Base-by-base conservation (phyloP, 2,113 vertebrate species). In the Siniperca chuatsi region DNA sequence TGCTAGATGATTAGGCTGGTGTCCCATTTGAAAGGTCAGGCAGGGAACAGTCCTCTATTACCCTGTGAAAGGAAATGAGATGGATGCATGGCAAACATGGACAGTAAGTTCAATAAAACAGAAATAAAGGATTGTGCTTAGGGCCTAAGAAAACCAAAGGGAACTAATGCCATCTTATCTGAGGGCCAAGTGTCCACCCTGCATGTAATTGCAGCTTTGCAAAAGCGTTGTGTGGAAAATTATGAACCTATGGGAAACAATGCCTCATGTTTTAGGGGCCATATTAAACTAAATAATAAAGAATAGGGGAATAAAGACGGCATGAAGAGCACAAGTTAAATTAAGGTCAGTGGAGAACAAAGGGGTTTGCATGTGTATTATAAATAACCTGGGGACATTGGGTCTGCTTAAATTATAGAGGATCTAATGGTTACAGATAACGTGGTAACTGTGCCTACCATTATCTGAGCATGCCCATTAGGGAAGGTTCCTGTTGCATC, bases 381-480 rank as follows among this genome's bases (percentile, higher is more conserved):
- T 92, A 90, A 93, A 93, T 90, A 90, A 88, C 69, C 78, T 58
- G 23, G 37, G 71, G 76, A 87, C 83, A 82, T 70, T 79, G 58
- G 55, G 66, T 52, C 62, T 48, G 46, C 57, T 89, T 54, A 92
- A 87, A 92, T 92, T 86, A 85, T 20, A 88, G 64, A 79, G 76
- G 62, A 64, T 79, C 58, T 81, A 89, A 86, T 70, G 62, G 78
- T 54, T 64, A n/a, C 62, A 83, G 73, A 88, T 79, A 88, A 88
- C 13, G 1, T 75, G 52, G 79, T 70, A 58, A 73, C 75, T 50
- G 65, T 44, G 29, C 92, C 96, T 96, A 99, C 98, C 98, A 99
- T 99, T 91, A 99, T 99, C 95, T 99, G 98, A 84, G 98, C 98
- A 90, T 99, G 98, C 61, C 98, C 98, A 37, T 99, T 99, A 91